Base-by-base conservation (phyloP, 1,140 invertebrate species). In the Trichonephila clavipes region DNA sequence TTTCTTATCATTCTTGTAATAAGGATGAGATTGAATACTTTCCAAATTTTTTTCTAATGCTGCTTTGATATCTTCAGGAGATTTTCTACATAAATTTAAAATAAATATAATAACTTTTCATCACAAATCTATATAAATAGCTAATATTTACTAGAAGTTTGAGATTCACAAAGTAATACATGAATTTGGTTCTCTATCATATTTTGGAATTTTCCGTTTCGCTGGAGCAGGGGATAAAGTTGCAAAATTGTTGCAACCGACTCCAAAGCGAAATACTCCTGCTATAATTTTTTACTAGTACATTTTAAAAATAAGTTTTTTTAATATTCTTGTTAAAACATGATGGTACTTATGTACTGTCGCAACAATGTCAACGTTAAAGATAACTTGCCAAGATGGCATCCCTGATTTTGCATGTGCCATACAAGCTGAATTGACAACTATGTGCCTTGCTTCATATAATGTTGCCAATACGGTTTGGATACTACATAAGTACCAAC, bases 31-130 rank as follows among this genome's bases (percentile, higher is more conserved):
- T 72, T 94, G 61, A 85, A 94, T 94, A 16, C 83, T 51, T 64
- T 94, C 66, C 64, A 96, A 96, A 90, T 97, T 96, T 12, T 96
- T 96, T 95, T 97, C 97, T 34, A 98, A 95, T 94, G 97, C 96
- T 86, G 96, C 95, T n/a, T 97, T 94, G 95, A 98, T 98, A 95
- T 98, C 97, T 94, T 97, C 97, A 0, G 98, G 97, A 72, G 97
- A 97, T 1, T 97, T 97, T 72, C 95, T 95, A 90, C 44, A 91
- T 94, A 44, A 90, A 62, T 89, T 59, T 86, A 85, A 28, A 85
- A 51, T 24, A 82, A 89, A 10, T 69, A 2, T 2, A 69, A 28
- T 0, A 2, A 14, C 10, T 3, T 12, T 24, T 24, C 2, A 19
- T 24, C 10, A 69, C 10, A 2, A 10, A 69, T 4, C 8, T 28